Conservation (phyloP, 2,113 vertebrate species). For the Naja naja region DNA sequence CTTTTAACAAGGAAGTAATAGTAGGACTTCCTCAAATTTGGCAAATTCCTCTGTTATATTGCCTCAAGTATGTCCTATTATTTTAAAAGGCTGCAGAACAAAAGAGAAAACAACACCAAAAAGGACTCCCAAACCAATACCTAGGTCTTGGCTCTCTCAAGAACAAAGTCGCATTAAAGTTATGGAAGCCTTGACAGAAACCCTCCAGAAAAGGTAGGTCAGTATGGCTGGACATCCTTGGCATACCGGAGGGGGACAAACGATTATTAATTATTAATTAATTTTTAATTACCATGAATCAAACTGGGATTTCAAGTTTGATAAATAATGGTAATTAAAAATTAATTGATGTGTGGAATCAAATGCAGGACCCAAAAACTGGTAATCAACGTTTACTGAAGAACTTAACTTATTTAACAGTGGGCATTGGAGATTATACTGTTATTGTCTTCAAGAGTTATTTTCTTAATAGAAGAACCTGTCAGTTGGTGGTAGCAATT, state of each 20-base stretch:
- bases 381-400: background rate
- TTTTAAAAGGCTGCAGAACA: background rate
- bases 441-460: background rate
- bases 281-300: background rate
- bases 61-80: background rate
- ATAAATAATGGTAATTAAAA: background rate
- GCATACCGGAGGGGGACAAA: background rate
- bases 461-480: background rate
- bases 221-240: accelerated
- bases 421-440: background rate
- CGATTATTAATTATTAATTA: too few species aligned
- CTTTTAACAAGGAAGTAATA: accelerated
- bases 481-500: background rate
- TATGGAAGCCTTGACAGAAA: constrained; percentile 30
- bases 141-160: background rate
- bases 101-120: background rate
- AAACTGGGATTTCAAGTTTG: background rate
- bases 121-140: background rate
- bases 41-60: background rate
- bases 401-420: background rate
- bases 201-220: constrained; percentile 44
- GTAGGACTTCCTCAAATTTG: background rate
- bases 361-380: background rate
- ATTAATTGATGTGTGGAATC: background rate
- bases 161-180: constrained; percentile 35